These are phyloP conservation scores for Trachelipus rathkii DNA, from an alignment of 1,140 invertebrate species.

Conservation along the genomic window DNA sequence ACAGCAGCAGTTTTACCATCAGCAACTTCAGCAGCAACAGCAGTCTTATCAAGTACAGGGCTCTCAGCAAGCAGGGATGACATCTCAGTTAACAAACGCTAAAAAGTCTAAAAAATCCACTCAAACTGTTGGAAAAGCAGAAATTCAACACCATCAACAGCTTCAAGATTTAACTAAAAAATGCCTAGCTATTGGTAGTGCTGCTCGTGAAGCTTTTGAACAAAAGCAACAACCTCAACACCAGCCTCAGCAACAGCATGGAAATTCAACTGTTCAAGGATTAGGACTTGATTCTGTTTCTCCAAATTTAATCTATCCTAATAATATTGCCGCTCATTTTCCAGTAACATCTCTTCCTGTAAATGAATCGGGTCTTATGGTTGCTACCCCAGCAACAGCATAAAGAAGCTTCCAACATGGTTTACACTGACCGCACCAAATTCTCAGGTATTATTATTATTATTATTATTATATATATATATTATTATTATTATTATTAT, in stretches of 20 bases:
- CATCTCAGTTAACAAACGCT: background rate
- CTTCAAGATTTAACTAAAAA: background rate
- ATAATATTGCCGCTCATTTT: conserved; percentile 40
- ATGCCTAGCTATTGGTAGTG: background rate
- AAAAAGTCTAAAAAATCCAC: background rate
- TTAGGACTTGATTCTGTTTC: conserved; percentile 30
- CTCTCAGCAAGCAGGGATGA: conserved; percentile 38
- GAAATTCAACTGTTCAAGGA: conserved; percentile 25
- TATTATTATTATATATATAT: background rate
- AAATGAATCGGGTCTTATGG: conserved; percentile 37
- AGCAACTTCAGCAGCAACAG: conserved; percentile 47
- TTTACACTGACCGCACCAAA: conserved; percentile 38
- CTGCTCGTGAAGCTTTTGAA: background rate
- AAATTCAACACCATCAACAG: background rate
- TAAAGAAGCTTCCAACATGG: too few relatives aligned
- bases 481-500: too few relatives aligned
- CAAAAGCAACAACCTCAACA: conserved; percentile 22
- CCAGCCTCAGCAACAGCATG: conserved; percentile 21
- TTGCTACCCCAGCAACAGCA: conserved; percentile 42
- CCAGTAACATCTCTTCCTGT: conserved; percentile 26
- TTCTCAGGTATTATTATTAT: conserved; percentile 31
- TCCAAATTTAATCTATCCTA: conserved; percentile 39
- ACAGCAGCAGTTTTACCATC: conserved; percentile 32
- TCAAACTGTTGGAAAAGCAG: background rate
- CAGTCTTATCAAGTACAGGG: conserved; percentile 46